These are phyloP conservation scores for Carterocephalus palaemon DNA, from an alignment of 2,888 invertebrate species.

Conservation along the genomic window DNA sequence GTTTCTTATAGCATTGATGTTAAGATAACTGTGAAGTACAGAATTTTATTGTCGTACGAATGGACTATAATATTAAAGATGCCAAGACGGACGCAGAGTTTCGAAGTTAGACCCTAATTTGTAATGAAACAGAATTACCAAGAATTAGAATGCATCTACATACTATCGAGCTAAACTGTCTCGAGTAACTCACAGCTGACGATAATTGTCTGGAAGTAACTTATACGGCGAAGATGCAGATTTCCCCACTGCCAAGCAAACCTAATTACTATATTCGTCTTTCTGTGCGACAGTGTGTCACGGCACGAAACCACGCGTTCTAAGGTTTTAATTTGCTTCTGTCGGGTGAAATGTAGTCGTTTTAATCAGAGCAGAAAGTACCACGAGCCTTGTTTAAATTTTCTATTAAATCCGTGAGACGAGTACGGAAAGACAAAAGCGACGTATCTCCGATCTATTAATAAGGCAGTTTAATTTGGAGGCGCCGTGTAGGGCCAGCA, in stretches of 20 bases:
- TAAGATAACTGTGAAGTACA: too few relatives aligned
- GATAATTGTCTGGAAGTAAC: slow-evolving; percentile 22
- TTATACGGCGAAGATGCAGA: slow-evolving; percentile 14
- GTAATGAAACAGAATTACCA: slow-evolving; percentile 16
- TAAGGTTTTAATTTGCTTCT: slow-evolving; percentile 65
- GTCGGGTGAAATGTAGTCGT: slow-evolving; percentile 53
- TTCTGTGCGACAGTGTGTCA: slow-evolving; percentile 33
- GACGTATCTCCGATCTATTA: slow-evolving; percentile 75
- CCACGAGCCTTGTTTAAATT: slow-evolving; percentile 66
- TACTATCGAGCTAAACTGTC: slow-evolving; percentile 12
- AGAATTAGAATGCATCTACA: slow-evolving; percentile 4
- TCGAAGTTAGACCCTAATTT: too few relatives aligned
- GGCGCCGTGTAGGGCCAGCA: slow-evolving; percentile 34
- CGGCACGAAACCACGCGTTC: slow-evolving; percentile 46
- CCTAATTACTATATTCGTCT: slow-evolving; percentile 35
- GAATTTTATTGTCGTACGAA: too few relatives aligned
- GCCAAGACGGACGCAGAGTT: too few relatives aligned
- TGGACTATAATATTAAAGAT: too few relatives aligned
- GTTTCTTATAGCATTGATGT: too few relatives aligned
- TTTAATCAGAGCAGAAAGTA: slow-evolving; percentile 62
- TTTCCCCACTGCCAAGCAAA: slow-evolving; percentile 18
- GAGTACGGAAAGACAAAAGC: slow-evolving; percentile 60
- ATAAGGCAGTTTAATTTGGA: slow-evolving; percentile 72
- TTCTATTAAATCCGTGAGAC: slow-evolving; percentile 70
- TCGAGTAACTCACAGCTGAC: slow-evolving; percentile 7